Conservation (phyloP, 2,797 vertebrate genomes). For the Oceanodroma leucorhoa region DNA sequence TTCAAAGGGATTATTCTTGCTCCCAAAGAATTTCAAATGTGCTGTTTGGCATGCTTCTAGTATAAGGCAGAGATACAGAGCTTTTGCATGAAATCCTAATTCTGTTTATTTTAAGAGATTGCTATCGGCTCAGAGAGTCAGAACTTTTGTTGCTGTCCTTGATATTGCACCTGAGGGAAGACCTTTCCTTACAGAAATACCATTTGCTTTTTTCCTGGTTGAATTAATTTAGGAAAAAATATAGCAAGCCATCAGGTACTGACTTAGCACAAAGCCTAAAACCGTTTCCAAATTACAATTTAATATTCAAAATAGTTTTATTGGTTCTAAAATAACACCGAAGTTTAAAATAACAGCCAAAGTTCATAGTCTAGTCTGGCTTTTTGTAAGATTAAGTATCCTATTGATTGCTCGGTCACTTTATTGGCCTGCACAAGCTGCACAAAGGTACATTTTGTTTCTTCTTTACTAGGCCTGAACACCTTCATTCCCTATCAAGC, state of each 20-base stretch:
- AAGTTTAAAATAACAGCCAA: neutral
- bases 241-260: neutral
- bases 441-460: neutral
- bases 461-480: neutral
- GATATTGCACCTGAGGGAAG: neutral
- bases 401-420: neutral
- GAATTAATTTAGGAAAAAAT: neutral
- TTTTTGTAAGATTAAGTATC: neutral
- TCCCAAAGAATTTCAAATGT: neutral
- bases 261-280: neutral
- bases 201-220: neutral
- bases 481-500: neutral
- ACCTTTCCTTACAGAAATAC: neutral
- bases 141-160: neutral
- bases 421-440: neutral
- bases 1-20: neutral
- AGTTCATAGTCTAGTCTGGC: neutral
- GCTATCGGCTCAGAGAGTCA: neutral
- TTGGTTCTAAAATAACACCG: neutral
- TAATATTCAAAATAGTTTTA: neutral
- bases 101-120: neutral
- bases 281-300: neutral
- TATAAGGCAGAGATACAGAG: neutral
- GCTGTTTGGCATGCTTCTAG: neutral
- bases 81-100: neutral